These are phyloP conservation scores for Trichomalopsis sarcophagae DNA, from an alignment of 1,140 invertebrate genomes.

Conservation along the genomic window DNA sequence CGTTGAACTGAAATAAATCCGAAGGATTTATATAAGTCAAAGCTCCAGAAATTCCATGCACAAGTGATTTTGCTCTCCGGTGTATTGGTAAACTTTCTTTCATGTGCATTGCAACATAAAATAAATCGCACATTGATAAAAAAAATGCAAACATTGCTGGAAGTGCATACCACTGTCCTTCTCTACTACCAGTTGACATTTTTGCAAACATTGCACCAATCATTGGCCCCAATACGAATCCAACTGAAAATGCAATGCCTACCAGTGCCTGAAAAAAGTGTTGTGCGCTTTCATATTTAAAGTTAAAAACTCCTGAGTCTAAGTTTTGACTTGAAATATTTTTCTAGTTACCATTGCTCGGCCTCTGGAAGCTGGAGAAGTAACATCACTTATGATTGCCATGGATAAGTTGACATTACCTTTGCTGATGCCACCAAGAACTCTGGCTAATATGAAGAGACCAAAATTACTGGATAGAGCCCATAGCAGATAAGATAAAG, in stretches of 20 bases:
- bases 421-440: constrained; percentile 96
- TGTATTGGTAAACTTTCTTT: constrained; percentile 90
- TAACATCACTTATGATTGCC: constrained; percentile 96
- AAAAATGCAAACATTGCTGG: constrained; percentile 91
- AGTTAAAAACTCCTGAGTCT: not conserved
- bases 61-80: constrained; percentile 80
- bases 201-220: constrained; percentile 94
- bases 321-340: constrained; percentile 44
- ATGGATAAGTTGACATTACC: constrained; percentile 97
- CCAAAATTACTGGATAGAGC: constrained; percentile 90
- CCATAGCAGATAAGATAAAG: constrained; percentile 92
- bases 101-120: constrained; percentile 85
- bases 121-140: constrained; percentile 86
- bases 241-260: constrained; percentile 97
- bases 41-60: constrained; percentile 82
- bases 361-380: constrained; percentile 85
- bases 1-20: constrained; percentile 78
- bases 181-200: constrained; percentile 77
- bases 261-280: constrained; percentile 88
- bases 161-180: constrained; percentile 84
- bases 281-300: constrained; percentile 32
- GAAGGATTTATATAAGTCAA: constrained; percentile 84
- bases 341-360: constrained; percentile 90
- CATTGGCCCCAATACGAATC: constrained; percentile 96
- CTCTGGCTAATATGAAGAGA: constrained; percentile 93